These are phyloP conservation scores for Nycticebus coucang DNA, from an alignment of 2,113 vertebrate species.

Conservation along the genomic window DNA sequence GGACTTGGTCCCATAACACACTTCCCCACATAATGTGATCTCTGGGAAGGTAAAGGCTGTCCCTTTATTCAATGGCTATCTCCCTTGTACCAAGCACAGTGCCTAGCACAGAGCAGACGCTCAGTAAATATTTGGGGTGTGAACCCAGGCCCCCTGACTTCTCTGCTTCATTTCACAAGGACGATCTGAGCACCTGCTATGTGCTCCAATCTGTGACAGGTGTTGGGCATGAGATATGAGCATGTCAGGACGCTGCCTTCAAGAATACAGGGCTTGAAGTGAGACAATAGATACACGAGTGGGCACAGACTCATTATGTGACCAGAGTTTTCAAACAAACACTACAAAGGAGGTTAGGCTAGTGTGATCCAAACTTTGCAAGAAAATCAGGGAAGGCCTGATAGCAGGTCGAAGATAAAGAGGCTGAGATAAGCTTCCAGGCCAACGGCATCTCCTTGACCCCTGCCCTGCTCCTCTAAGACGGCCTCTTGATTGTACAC, in stretches of 20 bases:
- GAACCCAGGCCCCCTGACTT: background rate
- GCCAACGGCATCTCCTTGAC: background rate
- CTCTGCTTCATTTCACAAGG: background rate
- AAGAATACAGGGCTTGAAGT: background rate
- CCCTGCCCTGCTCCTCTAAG: background rate
- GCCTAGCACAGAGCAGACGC: background rate
- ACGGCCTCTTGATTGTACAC: background rate
- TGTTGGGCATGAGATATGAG: background rate
- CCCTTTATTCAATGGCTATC: background rate
- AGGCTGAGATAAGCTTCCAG: background rate
- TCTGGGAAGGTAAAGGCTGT: background rate
- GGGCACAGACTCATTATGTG: background rate
- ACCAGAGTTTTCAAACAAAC: accelerated
- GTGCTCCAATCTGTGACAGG: background rate
- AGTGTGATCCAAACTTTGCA: background rate
- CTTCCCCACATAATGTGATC: background rate
- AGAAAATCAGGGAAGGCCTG: background rate
- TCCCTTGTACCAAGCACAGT: background rate
- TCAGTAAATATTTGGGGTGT: background rate
- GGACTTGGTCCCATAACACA: background rate
- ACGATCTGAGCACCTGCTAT: background rate
- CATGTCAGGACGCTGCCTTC: background rate
- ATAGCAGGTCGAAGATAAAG: background rate
- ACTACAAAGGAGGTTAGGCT: background rate
- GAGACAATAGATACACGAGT: no score